Conservation (phyloP, 2,888 invertebrate genomes). For the Timema podura region DNA sequence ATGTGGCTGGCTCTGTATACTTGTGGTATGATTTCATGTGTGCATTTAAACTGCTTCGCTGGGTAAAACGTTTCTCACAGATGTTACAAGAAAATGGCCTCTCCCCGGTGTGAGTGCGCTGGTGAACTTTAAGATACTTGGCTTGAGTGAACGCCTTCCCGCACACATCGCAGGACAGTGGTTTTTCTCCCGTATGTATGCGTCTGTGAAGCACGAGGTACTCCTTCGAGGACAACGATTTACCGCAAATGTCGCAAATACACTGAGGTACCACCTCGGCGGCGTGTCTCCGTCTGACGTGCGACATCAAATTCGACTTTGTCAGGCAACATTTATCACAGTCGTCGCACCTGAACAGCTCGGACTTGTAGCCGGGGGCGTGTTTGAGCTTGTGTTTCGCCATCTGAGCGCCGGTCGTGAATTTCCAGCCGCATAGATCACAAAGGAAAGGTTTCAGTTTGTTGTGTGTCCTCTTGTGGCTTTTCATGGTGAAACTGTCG, state of each 20-base stretch:
- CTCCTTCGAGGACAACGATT: conserved; percentile 45
- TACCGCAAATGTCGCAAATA: conserved; percentile 50
- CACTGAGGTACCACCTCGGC: conserved; percentile 13
- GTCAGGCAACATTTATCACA: conserved; percentile 31
- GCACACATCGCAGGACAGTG: conserved; percentile 24
- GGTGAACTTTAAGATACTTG: conserved; percentile 57
- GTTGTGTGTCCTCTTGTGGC: conserved; percentile 39
- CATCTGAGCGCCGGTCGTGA: conserved; percentile 20
- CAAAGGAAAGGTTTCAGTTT: conserved; percentile 26
- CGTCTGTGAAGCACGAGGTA: conserved; percentile 45
- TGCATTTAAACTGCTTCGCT: conserved; percentile 10
- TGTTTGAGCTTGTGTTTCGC: conserved; percentile 24
- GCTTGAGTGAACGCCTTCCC: conserved; percentile 46
- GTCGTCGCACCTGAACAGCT: conserved; percentile 30
- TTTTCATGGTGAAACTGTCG: conserved; percentile 37
- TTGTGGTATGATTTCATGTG: conserved; percentile 8
- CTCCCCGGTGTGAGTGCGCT: conserved; percentile 58
- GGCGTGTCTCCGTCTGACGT: conserved; percentile 15
- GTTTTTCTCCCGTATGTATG: conserved; percentile 36
- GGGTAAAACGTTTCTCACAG: conserved; percentile 49
- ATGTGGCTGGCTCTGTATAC: too few species aligned
- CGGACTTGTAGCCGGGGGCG: conserved; percentile 18
- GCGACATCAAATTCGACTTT: conserved; percentile 31
- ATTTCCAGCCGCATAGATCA: conserved; percentile 22
- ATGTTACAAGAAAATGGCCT: conserved; percentile 56